phyloP scores from a whole-genome alignment of 2,113 vertebrate genomes.

The Sander lucioperca region DNA sequence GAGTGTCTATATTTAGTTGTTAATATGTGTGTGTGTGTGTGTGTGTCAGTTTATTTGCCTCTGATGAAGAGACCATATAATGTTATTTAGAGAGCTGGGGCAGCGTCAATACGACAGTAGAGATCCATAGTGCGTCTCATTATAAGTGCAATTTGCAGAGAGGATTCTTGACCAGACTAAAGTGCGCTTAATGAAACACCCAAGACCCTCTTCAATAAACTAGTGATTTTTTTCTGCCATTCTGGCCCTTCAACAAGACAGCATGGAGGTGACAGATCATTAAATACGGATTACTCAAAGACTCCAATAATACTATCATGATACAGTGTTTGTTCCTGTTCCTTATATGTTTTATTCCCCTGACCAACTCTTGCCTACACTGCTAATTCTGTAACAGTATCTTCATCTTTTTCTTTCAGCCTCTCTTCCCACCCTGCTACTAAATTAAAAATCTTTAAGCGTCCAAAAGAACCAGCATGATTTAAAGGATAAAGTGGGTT shows the following conservation, averaged over 20 bases:
- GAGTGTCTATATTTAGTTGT: slow-evolving; percentile 16
- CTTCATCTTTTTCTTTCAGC: not conserved
- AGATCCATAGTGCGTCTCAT: slow-evolving; percentile 36
- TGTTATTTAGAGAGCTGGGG: slow-evolving; percentile 46
- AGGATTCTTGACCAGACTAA: slow-evolving; percentile 66
- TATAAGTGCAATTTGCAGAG: slow-evolving; percentile 63
- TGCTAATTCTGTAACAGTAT: not conserved
- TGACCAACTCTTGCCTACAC: not conserved
- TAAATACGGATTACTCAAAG: slow-evolving; percentile 9
- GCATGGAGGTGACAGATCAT: slow-evolving; percentile 12
- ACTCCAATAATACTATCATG: not conserved
- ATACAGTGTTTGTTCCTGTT: not conserved
- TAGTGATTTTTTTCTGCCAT: slow-evolving; percentile 30
- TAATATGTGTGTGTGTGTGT: slow-evolving; percentile 2
- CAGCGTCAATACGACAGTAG: slow-evolving; percentile 26
- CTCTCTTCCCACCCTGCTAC: not conserved
- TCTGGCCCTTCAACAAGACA: not conserved
- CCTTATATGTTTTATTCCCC: not conserved
- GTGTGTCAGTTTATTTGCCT: slow-evolving; percentile 35
- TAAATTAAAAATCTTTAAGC: not conserved
- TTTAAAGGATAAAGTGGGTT: not conserved
- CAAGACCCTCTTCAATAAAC: slow-evolving; percentile 59
- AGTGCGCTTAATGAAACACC: slow-evolving; percentile 70
- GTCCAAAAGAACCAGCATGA: not conserved
- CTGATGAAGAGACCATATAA: slow-evolving; percentile 47